Conservation (phyloP, 2,888 invertebrate genomes). For the Chalcis sispes region DNA sequence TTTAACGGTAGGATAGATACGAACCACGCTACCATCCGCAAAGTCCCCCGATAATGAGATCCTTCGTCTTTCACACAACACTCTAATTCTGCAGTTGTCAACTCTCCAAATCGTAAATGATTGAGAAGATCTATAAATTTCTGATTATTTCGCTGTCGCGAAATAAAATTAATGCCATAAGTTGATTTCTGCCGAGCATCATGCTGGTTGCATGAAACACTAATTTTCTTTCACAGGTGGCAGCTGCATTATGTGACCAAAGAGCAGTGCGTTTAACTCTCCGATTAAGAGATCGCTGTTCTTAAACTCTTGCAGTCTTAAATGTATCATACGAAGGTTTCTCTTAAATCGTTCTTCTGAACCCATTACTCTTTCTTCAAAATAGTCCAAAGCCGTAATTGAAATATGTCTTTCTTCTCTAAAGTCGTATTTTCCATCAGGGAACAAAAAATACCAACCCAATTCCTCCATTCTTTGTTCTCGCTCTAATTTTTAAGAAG, state of each 20-base stretch:
- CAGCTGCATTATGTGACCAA: too few species aligned
- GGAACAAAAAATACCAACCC: too few species aligned
- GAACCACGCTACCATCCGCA: background rate
- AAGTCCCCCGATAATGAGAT: background rate
- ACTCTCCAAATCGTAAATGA: background rate
- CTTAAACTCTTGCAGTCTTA: too few species aligned
- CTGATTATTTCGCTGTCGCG: background rate
- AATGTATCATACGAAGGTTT: too few species aligned
- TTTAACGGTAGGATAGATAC: background rate
- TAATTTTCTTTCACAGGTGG: background rate
- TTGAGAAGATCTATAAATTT: background rate
- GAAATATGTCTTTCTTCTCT: too few species aligned
- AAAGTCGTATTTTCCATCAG: too few species aligned
- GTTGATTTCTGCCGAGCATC: background rate
- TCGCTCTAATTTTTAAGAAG: too few species aligned
- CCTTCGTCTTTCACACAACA: slow-evolving; percentile 5
- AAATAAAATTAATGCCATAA: background rate
- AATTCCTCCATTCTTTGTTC: too few species aligned
- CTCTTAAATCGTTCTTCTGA: too few species aligned
- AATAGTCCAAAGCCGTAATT: too few species aligned
- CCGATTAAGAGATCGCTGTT: background rate
- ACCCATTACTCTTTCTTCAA: too few species aligned
- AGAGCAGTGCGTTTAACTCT: background rate
- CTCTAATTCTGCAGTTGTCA: background rate
- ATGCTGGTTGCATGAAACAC: background rate